A percentile compares a stretch with the other conserved stretches of the same genome.
Evolutionary conservation across 2,113 vertebrate species (phyloP).

Genomic region (Urocynchramus pylzowi): DNA sequence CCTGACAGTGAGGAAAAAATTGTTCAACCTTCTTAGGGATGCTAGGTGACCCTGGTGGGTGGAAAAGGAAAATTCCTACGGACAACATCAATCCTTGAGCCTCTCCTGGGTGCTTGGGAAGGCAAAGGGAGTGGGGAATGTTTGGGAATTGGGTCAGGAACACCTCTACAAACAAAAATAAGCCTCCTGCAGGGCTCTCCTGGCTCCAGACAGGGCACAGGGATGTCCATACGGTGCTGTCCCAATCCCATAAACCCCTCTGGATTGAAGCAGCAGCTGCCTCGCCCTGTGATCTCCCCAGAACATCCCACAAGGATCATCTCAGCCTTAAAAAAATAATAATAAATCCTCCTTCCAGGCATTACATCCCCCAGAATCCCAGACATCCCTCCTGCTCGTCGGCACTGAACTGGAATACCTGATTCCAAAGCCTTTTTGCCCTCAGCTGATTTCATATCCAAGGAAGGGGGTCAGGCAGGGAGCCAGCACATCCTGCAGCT

Average conservation of each 20-base stretch:
- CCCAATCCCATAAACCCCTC: background rate
- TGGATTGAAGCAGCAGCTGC: background rate
- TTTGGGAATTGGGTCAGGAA: background rate
- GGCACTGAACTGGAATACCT: background rate
- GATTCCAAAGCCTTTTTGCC: background rate
- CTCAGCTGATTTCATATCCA: background rate
- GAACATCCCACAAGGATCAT: background rate
- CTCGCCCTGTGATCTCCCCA: background rate
- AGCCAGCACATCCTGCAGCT: background rate
- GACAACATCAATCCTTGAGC: rapidly evolving
- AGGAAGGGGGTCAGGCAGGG: background rate
- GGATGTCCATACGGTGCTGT: background rate
- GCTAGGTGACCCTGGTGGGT: background rate
- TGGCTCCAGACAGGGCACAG: background rate
- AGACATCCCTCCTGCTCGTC: background rate
- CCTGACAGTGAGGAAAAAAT: background rate
- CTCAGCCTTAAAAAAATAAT: background rate
- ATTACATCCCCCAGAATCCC: background rate
- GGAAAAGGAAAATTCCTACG: background rate
- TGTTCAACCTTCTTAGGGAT: background rate
- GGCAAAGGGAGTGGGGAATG: background rate
- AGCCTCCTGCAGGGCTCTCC: background rate
- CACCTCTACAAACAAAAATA: background rate
- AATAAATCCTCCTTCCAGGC: background rate
- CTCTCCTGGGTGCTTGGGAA: background rate